Base-by-base conservation (phyloP, 2,888 invertebrate genomes). In the Anthrax anthrax region DNA sequence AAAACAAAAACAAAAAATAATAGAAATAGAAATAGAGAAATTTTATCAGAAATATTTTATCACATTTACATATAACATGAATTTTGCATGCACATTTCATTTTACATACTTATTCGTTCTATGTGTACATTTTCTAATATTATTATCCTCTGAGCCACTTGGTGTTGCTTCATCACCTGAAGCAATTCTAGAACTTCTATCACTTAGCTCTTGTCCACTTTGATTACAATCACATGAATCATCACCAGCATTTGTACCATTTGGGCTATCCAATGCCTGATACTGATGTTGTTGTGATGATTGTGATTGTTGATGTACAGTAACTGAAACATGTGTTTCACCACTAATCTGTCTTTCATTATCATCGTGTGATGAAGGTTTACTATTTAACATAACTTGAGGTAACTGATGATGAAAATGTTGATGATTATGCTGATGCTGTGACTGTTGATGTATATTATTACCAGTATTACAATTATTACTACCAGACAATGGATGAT, bases 241-340 rank as follows among this genome's bases (percentile, higher is more conserved):
- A 13, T 51, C 51, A 27, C 51, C 52, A 23, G 5, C 23, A 23
- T 4, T 23, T 13, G 51, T 47, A 47, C 52, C 46, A 44, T 61
- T 58, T 13, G 51, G 48, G 46, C 52, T 46, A 46, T 62, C 59
- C 37, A 64, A 47, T 1, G 61, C 61, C 47, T 64, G 63, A 45
- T 63, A 64, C 48, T 56, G 56, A 39, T 57, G 58, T 47, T 53
- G 52, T 47, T 56, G 55, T 47, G 54, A 47, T 42, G 50, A 48
- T 46, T 50, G 48, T 23, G 4, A 8, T 23, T 23, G 23, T 23
- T 23, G 23, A 44, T 55, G 53, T 17, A 56, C 56, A 18, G 56
- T 56, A 16, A 56, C 56, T 23, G 56, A 53, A 44, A 55, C 56
- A 51, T 56, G 56, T 40, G 55, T 55, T 47, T 55, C 56, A 37